Evolutionary conservation across 2,888 invertebrate genomes (phyloP), one percentile per base, ranked within the genome.

Genomic region (Ormyrus pomaceus): DNA sequence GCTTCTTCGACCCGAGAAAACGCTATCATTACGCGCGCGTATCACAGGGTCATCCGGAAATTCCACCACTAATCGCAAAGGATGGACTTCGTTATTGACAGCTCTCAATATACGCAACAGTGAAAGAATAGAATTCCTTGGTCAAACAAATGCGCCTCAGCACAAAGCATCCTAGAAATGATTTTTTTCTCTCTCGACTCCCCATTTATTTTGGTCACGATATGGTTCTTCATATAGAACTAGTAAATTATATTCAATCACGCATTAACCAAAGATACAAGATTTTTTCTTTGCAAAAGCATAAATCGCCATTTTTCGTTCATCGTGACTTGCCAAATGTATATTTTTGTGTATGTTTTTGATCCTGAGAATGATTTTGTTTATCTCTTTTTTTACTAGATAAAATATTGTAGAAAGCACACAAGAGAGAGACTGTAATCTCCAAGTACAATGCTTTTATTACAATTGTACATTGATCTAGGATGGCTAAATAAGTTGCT

Each of bases 1-100:
- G 87, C 85, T 87, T 87, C 84, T 88, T 84, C 88, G 88, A 87
- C 83, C 82, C 86, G 87, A 85, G 19, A 58, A 74, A 70, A 65
- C 9, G 65, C 69, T 56, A 71, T 66, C 2, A 58, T 34, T 34
- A 34, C 34, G 51, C 56, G 65, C 59, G 34, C 50, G 75, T 58
- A n/a, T 66, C 66, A 66, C 46, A 66, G 53, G 10, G 71, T 78
- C 78, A 74, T 70, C 61, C 11, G 9, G 45, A 61, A 56, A 69
- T 66, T 8, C 8, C 64, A 62, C 75, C 59, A 65, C 34, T 19
- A 61, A 51, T 77, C n/a, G n/a, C 48, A 64, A 69, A 48, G 45
- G 69, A 82, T 76, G 46, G 65, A 59, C 58, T 59, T n/a, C n/a
- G 65, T 76, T 58, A 10, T 48, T 78, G 75, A 77, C 53, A 65